Evolutionary conservation across 2,113 vertebrate genomes (phyloP).

Genomic region (Phaethornis superciliosus): DNA sequence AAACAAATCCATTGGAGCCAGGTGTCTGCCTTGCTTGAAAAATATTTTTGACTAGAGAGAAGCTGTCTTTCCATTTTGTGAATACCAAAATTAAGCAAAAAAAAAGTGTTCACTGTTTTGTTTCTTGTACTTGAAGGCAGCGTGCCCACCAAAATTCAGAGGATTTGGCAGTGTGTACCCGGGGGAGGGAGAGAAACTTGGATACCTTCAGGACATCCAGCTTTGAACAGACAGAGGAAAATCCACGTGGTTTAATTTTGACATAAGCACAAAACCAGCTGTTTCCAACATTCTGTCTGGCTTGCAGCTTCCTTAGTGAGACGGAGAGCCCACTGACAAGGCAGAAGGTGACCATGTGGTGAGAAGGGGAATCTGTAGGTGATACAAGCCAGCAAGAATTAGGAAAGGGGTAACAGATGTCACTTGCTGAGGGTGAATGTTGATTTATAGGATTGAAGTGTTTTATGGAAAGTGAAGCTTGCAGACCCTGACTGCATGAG

Average conservation of each 20-base stretch:
- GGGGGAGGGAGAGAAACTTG: not conserved
- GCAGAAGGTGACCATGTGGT: not conserved
- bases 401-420: not conserved
- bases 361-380: not conserved
- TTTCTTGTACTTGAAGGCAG: not conserved
- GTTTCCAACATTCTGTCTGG: not conserved
- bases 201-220: not conserved
- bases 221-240: not conserved
- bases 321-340: not conserved
- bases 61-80: not conserved
- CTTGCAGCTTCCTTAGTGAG: rapidly evolving
- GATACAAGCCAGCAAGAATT: not conserved
- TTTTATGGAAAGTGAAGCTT: not conserved
- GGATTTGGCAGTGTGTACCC: not conserved
- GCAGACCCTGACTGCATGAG: not conserved
- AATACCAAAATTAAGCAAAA: not conserved
- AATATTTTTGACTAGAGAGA: not conserved
- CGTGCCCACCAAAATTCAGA: not conserved
- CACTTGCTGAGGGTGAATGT: not conserved
- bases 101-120: not conserved
- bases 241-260: not conserved
- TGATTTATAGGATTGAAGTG: not conserved
- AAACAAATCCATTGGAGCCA: not conserved
- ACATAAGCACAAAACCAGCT: not conserved
- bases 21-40: not conserved